phyloP scores from a whole-genome alignment of 1,140 invertebrate genomes.

The Ylistrum balloti region DNA sequence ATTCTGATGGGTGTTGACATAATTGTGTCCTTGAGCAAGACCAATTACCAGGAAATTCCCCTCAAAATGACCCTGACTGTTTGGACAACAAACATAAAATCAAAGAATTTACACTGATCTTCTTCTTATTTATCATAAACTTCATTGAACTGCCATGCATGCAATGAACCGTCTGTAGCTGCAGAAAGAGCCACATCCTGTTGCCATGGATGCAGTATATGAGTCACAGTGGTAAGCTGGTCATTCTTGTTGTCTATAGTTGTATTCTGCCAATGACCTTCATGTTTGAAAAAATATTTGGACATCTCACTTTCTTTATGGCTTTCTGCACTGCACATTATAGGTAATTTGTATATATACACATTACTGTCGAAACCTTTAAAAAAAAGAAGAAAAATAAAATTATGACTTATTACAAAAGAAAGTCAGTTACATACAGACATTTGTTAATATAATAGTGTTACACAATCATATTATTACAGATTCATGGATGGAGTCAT shows the following conservation, averaged over 20 bases:
- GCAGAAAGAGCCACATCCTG: conserved; percentile 43
- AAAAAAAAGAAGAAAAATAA: neutral
- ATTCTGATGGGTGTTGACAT: no score
- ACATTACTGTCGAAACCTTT: conserved; percentile 50
- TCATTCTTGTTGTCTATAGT: neutral
- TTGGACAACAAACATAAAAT: no score
- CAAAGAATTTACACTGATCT: no score
- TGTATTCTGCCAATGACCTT: conserved; percentile 47
- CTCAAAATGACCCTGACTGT: no score
- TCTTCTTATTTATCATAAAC: no score
- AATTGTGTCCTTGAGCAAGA: no score
- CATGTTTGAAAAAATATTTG: conserved; percentile 48
- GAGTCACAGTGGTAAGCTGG: neutral
- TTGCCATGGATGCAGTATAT: conserved; percentile 46
- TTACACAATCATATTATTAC: no score
- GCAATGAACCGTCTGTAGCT: conserved; percentile 43
- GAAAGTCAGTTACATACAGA: no score
- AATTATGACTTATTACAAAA: no score
- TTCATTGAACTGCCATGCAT: conserved; percentile 43
- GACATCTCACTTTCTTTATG: neutral
- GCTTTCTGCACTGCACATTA: neutral
- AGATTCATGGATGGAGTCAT: no score
- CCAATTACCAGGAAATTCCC: no score
- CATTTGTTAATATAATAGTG: no score
- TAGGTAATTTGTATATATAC: conserved; percentile 34